Conservation (phyloP, 2,797 vertebrate genomes). For the Cheirogaleus major region DNA sequence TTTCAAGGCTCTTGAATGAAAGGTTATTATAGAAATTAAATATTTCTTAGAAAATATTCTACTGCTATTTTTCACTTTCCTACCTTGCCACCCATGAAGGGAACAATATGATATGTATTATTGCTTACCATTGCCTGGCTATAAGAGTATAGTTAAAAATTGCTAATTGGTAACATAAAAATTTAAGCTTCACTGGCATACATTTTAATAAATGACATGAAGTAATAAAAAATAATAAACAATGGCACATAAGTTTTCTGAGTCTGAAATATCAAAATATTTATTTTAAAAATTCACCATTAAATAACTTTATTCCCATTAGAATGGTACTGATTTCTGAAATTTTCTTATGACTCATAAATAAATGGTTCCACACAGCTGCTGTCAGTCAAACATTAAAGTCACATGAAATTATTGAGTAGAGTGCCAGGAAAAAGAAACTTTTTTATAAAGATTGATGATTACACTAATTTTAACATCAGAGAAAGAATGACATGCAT, state of each 20-base stretch:
- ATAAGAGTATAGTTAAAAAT: neutral
- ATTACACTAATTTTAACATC: constrained; percentile 69
- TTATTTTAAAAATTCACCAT: neutral
- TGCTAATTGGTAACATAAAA: neutral
- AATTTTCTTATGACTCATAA: constrained; percentile 39
- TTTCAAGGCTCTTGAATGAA: neutral
- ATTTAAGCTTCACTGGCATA: neutral
- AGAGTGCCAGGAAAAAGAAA: constrained; percentile 32
- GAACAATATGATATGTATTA: neutral
- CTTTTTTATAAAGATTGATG: constrained; percentile 56
- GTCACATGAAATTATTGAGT: constrained; percentile 57
- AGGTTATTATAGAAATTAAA: neutral
- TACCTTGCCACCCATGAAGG: neutral
- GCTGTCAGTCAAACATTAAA: constrained; percentile 58
- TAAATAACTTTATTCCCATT: neutral
- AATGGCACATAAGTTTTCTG: neutral
- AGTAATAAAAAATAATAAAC: neutral
- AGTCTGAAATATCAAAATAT: neutral
- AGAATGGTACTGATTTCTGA: constrained; percentile 46
- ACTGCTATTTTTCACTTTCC: neutral
- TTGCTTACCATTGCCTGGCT: neutral
- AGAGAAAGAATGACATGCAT: constrained; percentile 39
- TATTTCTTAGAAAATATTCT: neutral
- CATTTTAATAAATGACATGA: neutral
- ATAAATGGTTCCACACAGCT: constrained; percentile 37